These are phyloP conservation scores for Mechanitis messenoides DNA, from an alignment of 2,888 invertebrate species.

Conservation along the genomic window DNA sequence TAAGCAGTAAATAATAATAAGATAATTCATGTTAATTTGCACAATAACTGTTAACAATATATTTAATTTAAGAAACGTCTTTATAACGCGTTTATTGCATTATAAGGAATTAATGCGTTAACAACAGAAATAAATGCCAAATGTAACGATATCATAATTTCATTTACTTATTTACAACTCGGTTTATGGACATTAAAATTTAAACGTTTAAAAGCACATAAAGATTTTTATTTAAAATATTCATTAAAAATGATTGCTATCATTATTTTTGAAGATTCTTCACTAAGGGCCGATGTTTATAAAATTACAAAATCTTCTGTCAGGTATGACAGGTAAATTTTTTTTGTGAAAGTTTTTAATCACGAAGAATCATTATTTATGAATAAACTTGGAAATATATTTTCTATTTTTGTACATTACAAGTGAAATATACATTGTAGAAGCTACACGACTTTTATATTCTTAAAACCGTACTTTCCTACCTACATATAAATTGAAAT, in stretches of 20 bases:
- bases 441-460: neutral
- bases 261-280: slow-evolving; percentile 25
- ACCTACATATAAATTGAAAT: slow-evolving; percentile 31
- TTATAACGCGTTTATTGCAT: slow-evolving; percentile 10
- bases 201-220: slow-evolving; percentile 15
- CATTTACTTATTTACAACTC: slow-evolving; percentile 20
- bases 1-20: neutral
- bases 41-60: slow-evolving; percentile 6
- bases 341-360: slow-evolving; percentile 6
- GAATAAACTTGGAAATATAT: slow-evolving; percentile 1
- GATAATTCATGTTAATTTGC: slow-evolving; percentile 1
- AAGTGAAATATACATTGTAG: neutral
- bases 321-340: slow-evolving; percentile 13
- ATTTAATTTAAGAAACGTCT: slow-evolving; percentile 8
- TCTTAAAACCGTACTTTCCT: slow-evolving; percentile 6
- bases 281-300: slow-evolving; percentile 39
- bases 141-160: slow-evolving; percentile 21
- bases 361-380: neutral
- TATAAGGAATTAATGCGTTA: slow-evolving; percentile 20
- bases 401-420: too few relatives aligned
- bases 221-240: slow-evolving; percentile 24
- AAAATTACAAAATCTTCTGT: slow-evolving; percentile 21
- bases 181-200: slow-evolving; percentile 17
- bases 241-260: slow-evolving; percentile 26
- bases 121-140: slow-evolving; percentile 16